These are phyloP conservation scores for Hylaeus volcanicus DNA, from an alignment of 1,140 invertebrate species.

Conservation along the genomic window DNA sequence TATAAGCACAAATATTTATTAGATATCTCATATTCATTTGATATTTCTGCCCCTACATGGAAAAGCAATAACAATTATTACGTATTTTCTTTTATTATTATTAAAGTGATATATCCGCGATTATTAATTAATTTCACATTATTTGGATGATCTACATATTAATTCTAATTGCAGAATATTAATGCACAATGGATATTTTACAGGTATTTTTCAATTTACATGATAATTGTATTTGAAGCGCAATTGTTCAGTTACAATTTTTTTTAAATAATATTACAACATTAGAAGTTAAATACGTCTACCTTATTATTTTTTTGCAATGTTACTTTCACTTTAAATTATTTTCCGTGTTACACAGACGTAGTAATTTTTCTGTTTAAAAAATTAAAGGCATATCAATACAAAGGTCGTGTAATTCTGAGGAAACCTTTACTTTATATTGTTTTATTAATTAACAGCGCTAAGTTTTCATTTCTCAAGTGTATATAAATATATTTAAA, in stretches of 20 bases:
- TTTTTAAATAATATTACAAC: not conserved
- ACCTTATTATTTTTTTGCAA: not conserved
- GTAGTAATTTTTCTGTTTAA: not conserved
- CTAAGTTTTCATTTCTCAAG: not conserved
- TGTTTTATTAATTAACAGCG: slow-evolving; percentile 5
- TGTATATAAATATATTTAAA: not conserved
- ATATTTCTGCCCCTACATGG: slow-evolving; percentile 48
- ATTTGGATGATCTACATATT: slow-evolving; percentile 58
- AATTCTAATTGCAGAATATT: slow-evolving; percentile 41
- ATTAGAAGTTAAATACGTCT: not conserved
- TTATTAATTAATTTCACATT: slow-evolving; percentile 28
- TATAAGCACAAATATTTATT: slow-evolving; percentile 77
- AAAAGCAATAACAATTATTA: slow-evolving; percentile 42
- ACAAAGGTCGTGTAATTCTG: slow-evolving; percentile 35
- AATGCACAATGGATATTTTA: slow-evolving; percentile 53
- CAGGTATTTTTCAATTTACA: slow-evolving; percentile 25
- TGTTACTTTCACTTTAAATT: not conserved
- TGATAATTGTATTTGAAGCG: slow-evolving; percentile 30
- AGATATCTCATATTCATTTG: slow-evolving; percentile 61
- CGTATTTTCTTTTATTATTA: slow-evolving; percentile 27
- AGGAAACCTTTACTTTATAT: slow-evolving; percentile 16
- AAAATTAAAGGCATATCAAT: slow-evolving; percentile 34
- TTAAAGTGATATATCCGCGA: slow-evolving; percentile 20
- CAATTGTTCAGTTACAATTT: not conserved
- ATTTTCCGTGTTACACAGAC: not conserved